phyloP scores from a whole-genome alignment of 2,797 vertebrate genomes.

The Tokudaia tokunoshimensis region DNA sequence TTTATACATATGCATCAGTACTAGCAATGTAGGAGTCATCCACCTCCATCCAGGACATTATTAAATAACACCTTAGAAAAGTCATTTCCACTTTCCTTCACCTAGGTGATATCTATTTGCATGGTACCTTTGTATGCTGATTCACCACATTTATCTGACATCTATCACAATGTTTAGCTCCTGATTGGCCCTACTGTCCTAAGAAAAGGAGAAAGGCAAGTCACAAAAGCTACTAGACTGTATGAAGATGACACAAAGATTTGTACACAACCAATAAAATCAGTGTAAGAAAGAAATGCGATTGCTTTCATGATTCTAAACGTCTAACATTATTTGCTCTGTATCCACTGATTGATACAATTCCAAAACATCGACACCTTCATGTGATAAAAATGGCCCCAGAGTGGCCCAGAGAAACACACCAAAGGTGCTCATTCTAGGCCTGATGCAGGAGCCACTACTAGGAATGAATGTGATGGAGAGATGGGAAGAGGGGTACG shows the following conservation, averaged over 20 bases:
- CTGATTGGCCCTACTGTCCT: not conserved
- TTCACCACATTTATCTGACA: not conserved
- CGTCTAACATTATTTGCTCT: constrained; percentile 26
- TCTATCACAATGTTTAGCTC: not conserved
- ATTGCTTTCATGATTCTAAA: not conserved
- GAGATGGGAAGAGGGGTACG: not conserved
- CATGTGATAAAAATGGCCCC: not conserved
- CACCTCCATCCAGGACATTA: not conserved
- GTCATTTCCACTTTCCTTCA: not conserved
- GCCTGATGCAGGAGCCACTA: not conserved
- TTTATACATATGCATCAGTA: not conserved
- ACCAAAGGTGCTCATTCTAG: not conserved
- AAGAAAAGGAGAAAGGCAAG: not conserved
- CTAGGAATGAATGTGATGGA: not conserved
- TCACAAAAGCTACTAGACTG: constrained; percentile 19
- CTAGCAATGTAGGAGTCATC: not conserved
- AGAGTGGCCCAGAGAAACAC: not conserved
- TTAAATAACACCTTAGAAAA: not conserved
- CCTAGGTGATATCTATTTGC: not conserved
- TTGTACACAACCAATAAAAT: not conserved
- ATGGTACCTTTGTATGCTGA: not conserved
- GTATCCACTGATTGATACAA: not conserved
- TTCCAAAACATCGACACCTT: not conserved
- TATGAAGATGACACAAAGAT: not conserved
- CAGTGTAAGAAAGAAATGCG: not conserved